These are phyloP conservation scores for Chelonoidis abingdonii DNA, from an alignment of 2,113 vertebrate genomes.

Conservation along the genomic window DNA sequence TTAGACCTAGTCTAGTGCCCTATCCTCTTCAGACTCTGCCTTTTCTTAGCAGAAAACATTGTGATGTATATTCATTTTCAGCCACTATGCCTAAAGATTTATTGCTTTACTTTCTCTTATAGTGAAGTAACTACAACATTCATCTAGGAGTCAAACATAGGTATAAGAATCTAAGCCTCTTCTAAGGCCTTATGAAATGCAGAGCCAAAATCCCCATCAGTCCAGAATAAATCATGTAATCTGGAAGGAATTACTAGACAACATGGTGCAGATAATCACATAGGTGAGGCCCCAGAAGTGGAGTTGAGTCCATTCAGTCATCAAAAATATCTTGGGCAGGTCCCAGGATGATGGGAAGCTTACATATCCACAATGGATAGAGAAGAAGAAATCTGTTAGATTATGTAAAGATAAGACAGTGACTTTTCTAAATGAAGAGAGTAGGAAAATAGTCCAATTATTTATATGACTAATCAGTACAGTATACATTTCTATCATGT, in stretches of 20 bases:
- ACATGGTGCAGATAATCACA: not conserved
- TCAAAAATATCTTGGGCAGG: not conserved
- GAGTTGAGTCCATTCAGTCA: rapidly evolving
- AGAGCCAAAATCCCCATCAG: not conserved
- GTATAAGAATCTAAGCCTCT: not conserved
- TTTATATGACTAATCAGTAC: not conserved
- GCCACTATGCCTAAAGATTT: not conserved
- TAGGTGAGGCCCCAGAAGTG: not conserved
- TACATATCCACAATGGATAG: not conserved
- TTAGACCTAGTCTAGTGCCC: not conserved
- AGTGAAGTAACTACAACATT: not conserved
- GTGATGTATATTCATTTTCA: not conserved
- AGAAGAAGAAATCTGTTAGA: rapidly evolving
- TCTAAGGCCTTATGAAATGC: not conserved
- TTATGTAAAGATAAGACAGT: not conserved
- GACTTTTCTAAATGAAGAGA: not conserved
- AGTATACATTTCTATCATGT: not conserved
- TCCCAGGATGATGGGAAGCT: not conserved
- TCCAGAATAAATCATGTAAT: not conserved
- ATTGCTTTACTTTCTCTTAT: not conserved
- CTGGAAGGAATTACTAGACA: not conserved
- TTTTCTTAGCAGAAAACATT: not conserved
- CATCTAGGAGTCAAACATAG: not conserved
- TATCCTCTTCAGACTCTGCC: not conserved
- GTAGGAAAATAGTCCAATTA: not conserved